phyloP scores from a whole-genome alignment of 1,140 invertebrate species.

The Halotydeus destructor region DNA sequence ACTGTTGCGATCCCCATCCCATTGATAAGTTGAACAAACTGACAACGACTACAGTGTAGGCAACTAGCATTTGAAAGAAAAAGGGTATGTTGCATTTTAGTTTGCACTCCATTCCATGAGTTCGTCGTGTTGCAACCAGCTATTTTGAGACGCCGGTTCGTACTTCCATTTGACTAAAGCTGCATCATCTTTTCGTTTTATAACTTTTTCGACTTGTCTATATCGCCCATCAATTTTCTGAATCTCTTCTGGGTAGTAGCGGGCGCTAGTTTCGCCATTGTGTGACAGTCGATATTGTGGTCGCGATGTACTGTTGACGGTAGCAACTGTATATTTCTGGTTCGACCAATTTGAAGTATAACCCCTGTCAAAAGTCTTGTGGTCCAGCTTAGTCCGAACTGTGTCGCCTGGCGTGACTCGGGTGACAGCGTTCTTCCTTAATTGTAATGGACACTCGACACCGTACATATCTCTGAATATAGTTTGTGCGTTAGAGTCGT shows the following conservation, averaged over 20 bases:
- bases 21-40: too few relatives aligned
- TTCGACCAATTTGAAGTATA: neutral
- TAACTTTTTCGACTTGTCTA: neutral
- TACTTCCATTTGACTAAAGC: neutral
- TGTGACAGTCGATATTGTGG: slow-evolving; percentile 13
- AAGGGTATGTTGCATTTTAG: too few relatives aligned
- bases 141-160: neutral
- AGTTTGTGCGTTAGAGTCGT: too few relatives aligned
- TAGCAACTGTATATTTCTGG: neutral
- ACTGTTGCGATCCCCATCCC: too few relatives aligned
- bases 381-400: neutral
- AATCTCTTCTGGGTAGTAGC: slow-evolving; percentile 1
- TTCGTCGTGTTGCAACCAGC: neutral
- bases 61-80: too few relatives aligned
- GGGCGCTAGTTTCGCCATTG: neutral
- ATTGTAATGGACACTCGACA: too few relatives aligned
- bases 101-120: too few relatives aligned
- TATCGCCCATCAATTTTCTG: neutral
- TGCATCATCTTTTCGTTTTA: neutral
- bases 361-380: neutral
- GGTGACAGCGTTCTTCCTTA: neutral
- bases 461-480: neutral
- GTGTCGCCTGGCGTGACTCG: slow-evolving; percentile 1
- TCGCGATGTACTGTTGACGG: slow-evolving; percentile 12
- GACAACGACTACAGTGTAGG: too few relatives aligned